Conservation (phyloP, 2,888 invertebrate species). For the Argyresthia goedartella region DNA sequence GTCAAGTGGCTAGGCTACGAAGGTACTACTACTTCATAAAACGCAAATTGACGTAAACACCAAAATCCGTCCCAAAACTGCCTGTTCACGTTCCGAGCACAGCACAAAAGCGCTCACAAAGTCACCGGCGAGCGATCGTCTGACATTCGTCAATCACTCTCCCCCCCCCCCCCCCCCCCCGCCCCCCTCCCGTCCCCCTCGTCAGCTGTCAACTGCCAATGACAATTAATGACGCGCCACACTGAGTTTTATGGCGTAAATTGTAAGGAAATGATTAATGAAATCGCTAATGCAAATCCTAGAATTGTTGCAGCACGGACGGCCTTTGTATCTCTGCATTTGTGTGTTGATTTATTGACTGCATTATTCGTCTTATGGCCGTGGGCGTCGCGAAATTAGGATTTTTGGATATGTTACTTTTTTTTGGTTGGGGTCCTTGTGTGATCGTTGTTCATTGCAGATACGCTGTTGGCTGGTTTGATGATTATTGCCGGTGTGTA, state of each 20-base stretch:
- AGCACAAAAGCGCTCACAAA: no score
- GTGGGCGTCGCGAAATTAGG: not conserved
- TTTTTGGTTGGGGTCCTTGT: not conserved
- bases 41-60: no score
- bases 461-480: no score
- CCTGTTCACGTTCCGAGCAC: no score
- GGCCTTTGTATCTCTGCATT: not conserved
- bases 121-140: no score
- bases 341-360: not conserved
- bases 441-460: no score
- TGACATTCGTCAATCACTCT: slow-evolving; percentile 67
- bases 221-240: slow-evolving; percentile 65
- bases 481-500: no score
- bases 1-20: no score
- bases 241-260: slow-evolving; percentile 61
- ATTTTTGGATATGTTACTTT: not conserved
- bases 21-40: no score
- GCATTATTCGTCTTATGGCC: not conserved
- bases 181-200: slow-evolving; percentile 27
- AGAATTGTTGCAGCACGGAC: not conserved
- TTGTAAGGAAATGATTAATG: slow-evolving; percentile 66
- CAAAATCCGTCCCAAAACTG: no score
- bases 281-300: slow-evolving; percentile 68
- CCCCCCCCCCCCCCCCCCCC: slow-evolving; percentile 30
- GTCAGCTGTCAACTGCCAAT: slow-evolving; percentile 58